A percentile compares a stretch with the other conserved stretches of the same genome.
These are phyloP conservation scores for Eupristina koningsbergeri DNA, from an alignment of 1,140 invertebrate species.

Conservation along the genomic window DNA sequence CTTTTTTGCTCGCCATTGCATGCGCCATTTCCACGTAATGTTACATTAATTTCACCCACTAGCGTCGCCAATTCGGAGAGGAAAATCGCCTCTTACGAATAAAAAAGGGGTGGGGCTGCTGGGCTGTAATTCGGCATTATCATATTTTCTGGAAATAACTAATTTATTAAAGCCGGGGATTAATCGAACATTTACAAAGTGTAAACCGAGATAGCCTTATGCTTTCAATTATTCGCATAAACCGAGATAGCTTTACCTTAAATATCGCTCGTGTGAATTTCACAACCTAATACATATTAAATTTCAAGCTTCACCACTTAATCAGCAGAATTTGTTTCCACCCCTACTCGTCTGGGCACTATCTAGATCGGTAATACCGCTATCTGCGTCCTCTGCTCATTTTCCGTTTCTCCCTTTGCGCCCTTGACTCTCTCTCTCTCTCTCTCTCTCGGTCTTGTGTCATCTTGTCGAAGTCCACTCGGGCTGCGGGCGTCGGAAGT, in stretches of 20 bases:
- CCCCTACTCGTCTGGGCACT: neutral
- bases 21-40: neutral
- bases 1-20: neutral
- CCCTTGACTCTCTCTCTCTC: neutral
- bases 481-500: conserved; percentile 42
- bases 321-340: conserved; percentile 41
- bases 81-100: neutral
- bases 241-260: neutral
- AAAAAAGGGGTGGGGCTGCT: no score
- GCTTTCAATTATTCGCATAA: neutral
- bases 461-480: conserved; percentile 42
- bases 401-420: conserved; percentile 18
- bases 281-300: neutral
- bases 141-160: no score
- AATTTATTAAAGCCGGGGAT: no score
- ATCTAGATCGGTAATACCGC: neutral
- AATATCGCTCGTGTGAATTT: neutral
- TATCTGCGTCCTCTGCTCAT: conserved; percentile 42
- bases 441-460: conserved; percentile 23
- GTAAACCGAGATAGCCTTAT: neutral
- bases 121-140: no score
- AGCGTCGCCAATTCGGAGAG: neutral
- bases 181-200: no score
- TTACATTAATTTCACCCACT: neutral
- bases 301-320: conserved; percentile 9